Percentiles rank a stretch among this genome's conserved stretches.
phyloP scores from a whole-genome alignment of 2,113 vertebrate genomes.

The Gallinago undulata region DNA sequence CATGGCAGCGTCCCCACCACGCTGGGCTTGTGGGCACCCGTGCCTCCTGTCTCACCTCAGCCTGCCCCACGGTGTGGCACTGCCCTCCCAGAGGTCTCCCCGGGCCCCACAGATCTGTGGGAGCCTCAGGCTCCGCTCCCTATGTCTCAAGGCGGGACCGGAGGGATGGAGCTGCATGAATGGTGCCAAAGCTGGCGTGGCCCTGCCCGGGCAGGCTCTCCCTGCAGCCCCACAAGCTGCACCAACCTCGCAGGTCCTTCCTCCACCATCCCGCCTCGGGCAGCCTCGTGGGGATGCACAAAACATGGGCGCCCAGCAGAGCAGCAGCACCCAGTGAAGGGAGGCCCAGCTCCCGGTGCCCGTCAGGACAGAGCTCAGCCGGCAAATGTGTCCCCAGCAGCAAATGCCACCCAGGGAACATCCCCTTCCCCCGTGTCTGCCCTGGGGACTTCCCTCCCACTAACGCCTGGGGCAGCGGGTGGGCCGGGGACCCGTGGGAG shows the following conservation, averaged over 20 bases:
- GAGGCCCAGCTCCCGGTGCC: neutral
- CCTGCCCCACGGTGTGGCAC: accelerated
- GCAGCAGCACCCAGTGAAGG: neutral
- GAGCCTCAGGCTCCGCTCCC: neutral
- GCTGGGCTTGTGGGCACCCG: accelerated
- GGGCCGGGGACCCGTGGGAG: neutral
- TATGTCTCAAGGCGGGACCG: accelerated
- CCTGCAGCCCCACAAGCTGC: neutral
- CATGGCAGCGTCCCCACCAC: accelerated
- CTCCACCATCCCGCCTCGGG: neutral
- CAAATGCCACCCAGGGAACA: neutral
- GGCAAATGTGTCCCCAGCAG: neutral
- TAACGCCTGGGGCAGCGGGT: neutral
- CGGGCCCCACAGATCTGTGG: accelerated
- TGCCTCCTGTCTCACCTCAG: accelerated
- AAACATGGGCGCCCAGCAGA: neutral
- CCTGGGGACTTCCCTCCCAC: neutral
- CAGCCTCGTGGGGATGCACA: neutral
- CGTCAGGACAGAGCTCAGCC: neutral
- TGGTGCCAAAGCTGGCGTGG: accelerated
- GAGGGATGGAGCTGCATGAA: neutral
- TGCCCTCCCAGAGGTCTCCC: too few relatives aligned
- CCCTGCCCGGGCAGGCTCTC: neutral
- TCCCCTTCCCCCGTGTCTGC: neutral
- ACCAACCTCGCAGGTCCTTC: neutral